phyloP scores from a whole-genome alignment of 2,113 vertebrate genomes.

The Mirza zaza region DNA sequence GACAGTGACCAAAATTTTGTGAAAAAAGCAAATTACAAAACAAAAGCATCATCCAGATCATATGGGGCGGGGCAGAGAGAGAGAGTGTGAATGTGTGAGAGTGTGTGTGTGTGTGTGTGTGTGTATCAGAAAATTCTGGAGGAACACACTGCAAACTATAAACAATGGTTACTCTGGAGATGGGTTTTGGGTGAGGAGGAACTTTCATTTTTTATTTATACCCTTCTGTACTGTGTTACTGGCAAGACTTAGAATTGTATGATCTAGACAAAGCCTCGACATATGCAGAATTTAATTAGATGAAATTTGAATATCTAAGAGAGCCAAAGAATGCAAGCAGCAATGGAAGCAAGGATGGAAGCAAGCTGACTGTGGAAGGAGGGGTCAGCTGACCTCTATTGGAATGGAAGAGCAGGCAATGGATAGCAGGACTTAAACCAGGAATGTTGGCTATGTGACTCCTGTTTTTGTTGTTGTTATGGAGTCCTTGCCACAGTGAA shows the following conservation, averaged over 20 bases:
- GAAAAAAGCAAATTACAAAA: neutral
- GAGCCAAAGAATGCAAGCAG: neutral
- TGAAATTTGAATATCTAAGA: neutral
- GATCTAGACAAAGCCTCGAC: neutral
- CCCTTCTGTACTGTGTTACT: neutral
- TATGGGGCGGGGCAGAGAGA: neutral
- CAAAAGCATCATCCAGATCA: too few relatives aligned
- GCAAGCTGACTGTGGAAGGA: fast-evolving
- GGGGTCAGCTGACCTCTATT: fast-evolving
- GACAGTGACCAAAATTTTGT: neutral
- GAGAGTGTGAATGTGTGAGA: too few relatives aligned
- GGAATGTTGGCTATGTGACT: fast-evolving
- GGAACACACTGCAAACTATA: neutral
- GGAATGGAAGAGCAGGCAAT: fast-evolving
- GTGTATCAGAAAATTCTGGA: neutral
- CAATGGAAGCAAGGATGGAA: fast-evolving
- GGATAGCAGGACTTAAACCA: neutral
- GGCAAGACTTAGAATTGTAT: neutral
- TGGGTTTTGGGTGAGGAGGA: neutral
- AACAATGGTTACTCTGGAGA: neutral
- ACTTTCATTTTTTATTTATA: neutral
- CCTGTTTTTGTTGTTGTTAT: neutral
- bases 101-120: too few relatives aligned
- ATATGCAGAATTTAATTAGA: neutral
- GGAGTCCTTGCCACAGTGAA: neutral